Conservation (phyloP, 2,888 invertebrate species). For the Cecidostiba fungosa region DNA sequence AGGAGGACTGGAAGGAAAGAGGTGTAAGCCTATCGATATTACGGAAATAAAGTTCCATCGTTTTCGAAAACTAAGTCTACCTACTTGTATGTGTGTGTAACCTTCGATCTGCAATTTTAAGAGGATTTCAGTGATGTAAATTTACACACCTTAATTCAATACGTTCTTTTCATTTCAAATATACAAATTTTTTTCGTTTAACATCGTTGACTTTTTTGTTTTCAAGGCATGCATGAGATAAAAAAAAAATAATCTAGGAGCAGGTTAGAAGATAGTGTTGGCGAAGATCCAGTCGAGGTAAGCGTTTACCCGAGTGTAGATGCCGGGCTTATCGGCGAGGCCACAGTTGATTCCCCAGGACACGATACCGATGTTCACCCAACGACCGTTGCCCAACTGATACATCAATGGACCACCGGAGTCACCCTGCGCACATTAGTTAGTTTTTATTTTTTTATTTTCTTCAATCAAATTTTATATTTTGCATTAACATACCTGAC, state of each 20-base stretch:
- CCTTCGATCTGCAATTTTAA: slow-evolving; percentile 1
- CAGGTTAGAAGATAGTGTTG: slow-evolving; percentile 81
- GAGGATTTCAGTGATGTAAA: background rate
- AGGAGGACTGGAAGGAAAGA: slow-evolving; percentile 60
- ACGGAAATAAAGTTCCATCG: slow-evolving; percentile 75
- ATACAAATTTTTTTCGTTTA: background rate
- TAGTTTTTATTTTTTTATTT: background rate
- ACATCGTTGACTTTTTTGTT: background rate
- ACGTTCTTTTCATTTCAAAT: background rate
- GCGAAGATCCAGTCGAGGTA: slow-evolving; percentile 87
- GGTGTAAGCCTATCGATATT: slow-evolving; percentile 72
- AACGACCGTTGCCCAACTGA: slow-evolving; percentile 87
- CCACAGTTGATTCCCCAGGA: slow-evolving; percentile 94
- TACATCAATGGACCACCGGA: slow-evolving; percentile 92
- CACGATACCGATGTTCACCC: slow-evolving; percentile 90
- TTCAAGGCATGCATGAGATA: background rate
- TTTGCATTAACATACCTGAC: slow-evolving; percentile 84
- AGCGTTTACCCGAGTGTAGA: slow-evolving; percentile 88
- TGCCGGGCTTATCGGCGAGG: slow-evolving; percentile 87
- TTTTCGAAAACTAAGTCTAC: slow-evolving; percentile 68
- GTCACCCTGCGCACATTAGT: slow-evolving; percentile 85
- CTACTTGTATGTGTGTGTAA: background rate
- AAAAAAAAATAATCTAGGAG: background rate
- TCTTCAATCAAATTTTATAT: background rate
- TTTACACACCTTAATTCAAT: background rate